Base-by-base conservation (phyloP, 2,113 vertebrate species). In the Brachyhypopomus occidentalis region DNA sequence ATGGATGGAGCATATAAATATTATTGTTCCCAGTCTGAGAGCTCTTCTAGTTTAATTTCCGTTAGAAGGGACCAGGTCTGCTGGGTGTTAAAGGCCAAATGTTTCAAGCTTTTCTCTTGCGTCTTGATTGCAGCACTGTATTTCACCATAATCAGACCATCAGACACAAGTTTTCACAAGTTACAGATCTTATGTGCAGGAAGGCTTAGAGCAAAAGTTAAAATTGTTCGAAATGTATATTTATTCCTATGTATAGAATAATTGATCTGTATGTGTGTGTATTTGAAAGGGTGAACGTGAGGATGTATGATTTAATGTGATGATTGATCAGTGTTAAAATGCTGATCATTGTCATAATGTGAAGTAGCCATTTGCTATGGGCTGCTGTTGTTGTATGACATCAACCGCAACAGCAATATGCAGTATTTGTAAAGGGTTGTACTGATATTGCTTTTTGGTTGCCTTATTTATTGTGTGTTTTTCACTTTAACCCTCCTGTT, bases 321-420 rank as follows among this genome's bases (percentile, higher is more conserved):
- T 78, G 82, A 82, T 45, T 85, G 56, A 76, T 69, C 58, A 60
- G 64, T 63, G 69, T 83, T 73, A 25, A 48, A 72, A 70, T 48
- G 22, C 69, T 84, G 75, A 87, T 77, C 73, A 82, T 86, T 70
- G 70, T 78, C 83, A 87, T 87, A 70, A 90, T 84, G 90, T 93
- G 89, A 87, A 84, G 88, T 90, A 87, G 90, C 89, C 91, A 92
- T 87, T 89, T 86, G 86, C 87, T 86, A 88, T 89, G 84, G 86
- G 82, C 89, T 88, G 87, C 91, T 89, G 87, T 90, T 84, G 85
- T 85, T 52, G 88, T 74, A 81, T 85, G 86, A 87, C 64, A 91
- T 86, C 38, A 71, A 89, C 85, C 88, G 90, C 88, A 89, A 89
- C 91, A 92, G 92, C 91, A 92, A 90, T 91, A 90, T 89, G 8